Percentiles rank a stretch among this genome's conserved stretches.
phyloP scores from a whole-genome alignment of 2,113 vertebrate genomes.

The Heliornis fulica region DNA sequence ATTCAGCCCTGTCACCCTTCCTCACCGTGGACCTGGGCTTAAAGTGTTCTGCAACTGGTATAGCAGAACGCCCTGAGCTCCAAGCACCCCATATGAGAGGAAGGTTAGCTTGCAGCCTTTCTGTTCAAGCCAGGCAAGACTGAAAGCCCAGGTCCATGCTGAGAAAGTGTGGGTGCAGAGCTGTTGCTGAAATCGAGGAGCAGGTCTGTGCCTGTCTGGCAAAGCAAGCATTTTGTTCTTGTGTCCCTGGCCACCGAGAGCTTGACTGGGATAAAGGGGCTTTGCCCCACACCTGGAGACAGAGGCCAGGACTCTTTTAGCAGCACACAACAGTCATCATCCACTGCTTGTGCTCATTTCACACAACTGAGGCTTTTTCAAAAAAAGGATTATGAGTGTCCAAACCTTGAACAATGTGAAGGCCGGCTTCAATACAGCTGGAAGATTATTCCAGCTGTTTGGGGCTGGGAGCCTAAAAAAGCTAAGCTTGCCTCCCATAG shows the following conservation, averaged over 20 bases:
- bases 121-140: background rate
- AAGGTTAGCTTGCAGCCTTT: background rate
- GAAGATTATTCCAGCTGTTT: constrained; percentile 62
- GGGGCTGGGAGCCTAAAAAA: background rate
- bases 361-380: background rate
- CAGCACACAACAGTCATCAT: background rate
- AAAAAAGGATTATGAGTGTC: constrained; percentile 26
- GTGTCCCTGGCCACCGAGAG: accelerated
- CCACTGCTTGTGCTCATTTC: background rate
- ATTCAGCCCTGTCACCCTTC: background rate
- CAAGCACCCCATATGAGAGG: background rate
- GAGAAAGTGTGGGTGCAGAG: background rate
- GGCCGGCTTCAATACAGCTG: background rate
- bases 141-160: background rate
- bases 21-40: too few relatives aligned
- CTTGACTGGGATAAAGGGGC: background rate
- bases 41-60: background rate
- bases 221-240: background rate
- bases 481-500: background rate
- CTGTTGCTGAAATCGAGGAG: background rate
- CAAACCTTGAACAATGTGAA: background rate
- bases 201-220: background rate
- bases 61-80: background rate
- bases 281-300: background rate
- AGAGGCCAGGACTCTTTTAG: background rate